A percentile compares a stretch with the other conserved stretches of the same genome.
These are phyloP conservation scores for Sceloporus tristichus DNA, from an alignment of 2,113 vertebrate genomes.

Conservation along the genomic window DNA sequence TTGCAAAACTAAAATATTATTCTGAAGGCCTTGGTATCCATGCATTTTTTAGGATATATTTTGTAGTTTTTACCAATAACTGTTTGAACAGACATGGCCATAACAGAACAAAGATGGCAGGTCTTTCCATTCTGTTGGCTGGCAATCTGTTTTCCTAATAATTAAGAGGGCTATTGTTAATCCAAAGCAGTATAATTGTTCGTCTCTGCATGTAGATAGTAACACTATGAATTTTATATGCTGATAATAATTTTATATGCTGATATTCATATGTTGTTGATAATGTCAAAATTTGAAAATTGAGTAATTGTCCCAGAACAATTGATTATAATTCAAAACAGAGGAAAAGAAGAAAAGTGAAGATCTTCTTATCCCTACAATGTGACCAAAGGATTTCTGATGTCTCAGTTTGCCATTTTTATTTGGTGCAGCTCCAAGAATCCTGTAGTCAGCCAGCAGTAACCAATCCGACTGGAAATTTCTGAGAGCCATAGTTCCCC, in stretches of 20 bases:
- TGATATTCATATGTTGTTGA: constrained; percentile 68
- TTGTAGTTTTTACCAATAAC: too few relatives aligned
- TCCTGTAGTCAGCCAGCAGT: too few relatives aligned
- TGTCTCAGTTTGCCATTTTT: neutral
- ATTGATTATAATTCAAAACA: constrained; percentile 27
- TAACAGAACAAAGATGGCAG: neutral
- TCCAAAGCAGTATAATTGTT: constrained; percentile 58
- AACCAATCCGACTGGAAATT: too few relatives aligned
- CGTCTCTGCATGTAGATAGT: constrained; percentile 63
- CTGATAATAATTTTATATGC: too few relatives aligned
- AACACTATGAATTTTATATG: constrained; percentile 69
- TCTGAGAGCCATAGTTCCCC: too few relatives aligned
- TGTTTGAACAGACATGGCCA: neutral
- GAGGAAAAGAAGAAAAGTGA: neutral
- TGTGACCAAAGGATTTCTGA: neutral
- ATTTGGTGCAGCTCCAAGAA: too few relatives aligned
- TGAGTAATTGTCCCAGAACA: constrained; percentile 68
- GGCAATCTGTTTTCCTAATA: constrained; percentile 48
- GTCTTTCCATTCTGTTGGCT: constrained; percentile 56
- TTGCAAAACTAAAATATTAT: too few relatives aligned
- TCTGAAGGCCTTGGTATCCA: too few relatives aligned
- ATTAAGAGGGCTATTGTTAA: constrained; percentile 66
- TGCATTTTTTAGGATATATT: too few relatives aligned
- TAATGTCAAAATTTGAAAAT: constrained; percentile 72
- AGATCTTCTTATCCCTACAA: constrained; percentile 3